Base-by-base conservation (phyloP, 1,140 invertebrate genomes). In the Homalodisca vitripennis region DNA sequence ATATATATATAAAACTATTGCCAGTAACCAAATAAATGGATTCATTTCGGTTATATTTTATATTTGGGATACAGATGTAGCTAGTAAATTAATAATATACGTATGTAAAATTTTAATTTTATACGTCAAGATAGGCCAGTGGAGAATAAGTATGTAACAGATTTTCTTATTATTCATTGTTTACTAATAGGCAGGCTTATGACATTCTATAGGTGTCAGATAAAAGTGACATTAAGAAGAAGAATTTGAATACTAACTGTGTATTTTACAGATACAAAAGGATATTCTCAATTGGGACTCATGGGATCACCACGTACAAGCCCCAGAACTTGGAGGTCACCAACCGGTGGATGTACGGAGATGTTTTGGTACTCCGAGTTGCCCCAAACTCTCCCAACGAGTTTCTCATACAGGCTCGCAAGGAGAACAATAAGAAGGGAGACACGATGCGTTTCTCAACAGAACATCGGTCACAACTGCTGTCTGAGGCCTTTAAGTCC, bases 381-480 rank as follows among this genome's bases (percentile, higher is more conserved):
- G 27, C 71, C 22, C 53, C 53, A 12, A 27, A 10, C 3, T 47
- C 57, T 68, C 30, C 72, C 74, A 70, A 86, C 79, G 90, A 97
- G 79, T 97, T 98, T 79, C 86, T 89, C 68, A 89, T 98, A 69
- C 91, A 89, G 3, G 90, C 96, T 82, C 90, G 89, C 72, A 97
- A 96, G 78, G 92, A 93, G 34, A 86, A 71, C 27, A 82, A 76
- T 29, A 79, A 80, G 34, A 98, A 98, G 84, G 84, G 88, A 60
- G 97, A 98, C 77, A 90, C 89, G 20, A 98, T 99, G 92, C 93
- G 89, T 77, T 98, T 99, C 79, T 97, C 95, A n/a, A 96, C 95
- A 2, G 97, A 99, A 77, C 92, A 96, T 79, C 88, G 97, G 77
- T 88, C 92, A 68, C 87, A 98, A 73, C 87, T 99, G 72, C 82